These are phyloP conservation scores for Beris morrisii DNA, from an alignment of 2,888 invertebrate species.

Conservation along the genomic window DNA sequence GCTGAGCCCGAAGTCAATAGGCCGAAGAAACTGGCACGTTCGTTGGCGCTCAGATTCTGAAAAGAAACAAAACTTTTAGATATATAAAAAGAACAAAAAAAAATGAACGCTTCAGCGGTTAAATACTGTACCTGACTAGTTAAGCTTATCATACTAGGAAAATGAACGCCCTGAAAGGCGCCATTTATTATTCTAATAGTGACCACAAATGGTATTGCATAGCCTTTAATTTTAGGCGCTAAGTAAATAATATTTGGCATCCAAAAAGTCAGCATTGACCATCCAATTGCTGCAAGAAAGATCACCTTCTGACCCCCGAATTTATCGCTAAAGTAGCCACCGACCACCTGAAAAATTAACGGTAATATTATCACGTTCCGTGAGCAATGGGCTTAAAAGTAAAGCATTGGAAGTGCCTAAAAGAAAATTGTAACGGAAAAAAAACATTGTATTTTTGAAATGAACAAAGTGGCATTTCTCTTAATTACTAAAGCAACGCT, in stretches of 20 bases:
- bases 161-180: slow-evolving; percentile 68
- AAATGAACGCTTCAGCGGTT: neutral
- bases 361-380: neutral
- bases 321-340: slow-evolving; percentile 62
- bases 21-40: slow-evolving; percentile 69
- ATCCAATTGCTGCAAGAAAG: slow-evolving; percentile 63
- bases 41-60: slow-evolving; percentile 63
- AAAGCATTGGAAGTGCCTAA: too few species aligned
- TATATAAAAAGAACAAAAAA: neutral
- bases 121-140: slow-evolving; percentile 58
- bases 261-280: slow-evolving; percentile 60
- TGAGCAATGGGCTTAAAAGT: too few species aligned
- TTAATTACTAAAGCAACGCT: too few species aligned
- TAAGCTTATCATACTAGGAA: slow-evolving; percentile 70
- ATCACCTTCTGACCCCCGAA: slow-evolving; percentile 69
- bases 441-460: too few species aligned
- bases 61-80: slow-evolving; percentile 19
- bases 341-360: slow-evolving; percentile 41
- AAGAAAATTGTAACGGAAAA: too few species aligned
- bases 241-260: slow-evolving; percentile 61
- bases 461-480: too few species aligned
- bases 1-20: slow-evolving; percentile 65
- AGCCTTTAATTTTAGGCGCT: slow-evolving; percentile 49
- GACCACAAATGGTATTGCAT: slow-evolving; percentile 62
- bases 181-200: slow-evolving; percentile 64